Evolutionary conservation across 2,888 invertebrate species (phyloP), one percentile per base, ranked within the genome.

Genomic region (Taenaris catops): DNA sequence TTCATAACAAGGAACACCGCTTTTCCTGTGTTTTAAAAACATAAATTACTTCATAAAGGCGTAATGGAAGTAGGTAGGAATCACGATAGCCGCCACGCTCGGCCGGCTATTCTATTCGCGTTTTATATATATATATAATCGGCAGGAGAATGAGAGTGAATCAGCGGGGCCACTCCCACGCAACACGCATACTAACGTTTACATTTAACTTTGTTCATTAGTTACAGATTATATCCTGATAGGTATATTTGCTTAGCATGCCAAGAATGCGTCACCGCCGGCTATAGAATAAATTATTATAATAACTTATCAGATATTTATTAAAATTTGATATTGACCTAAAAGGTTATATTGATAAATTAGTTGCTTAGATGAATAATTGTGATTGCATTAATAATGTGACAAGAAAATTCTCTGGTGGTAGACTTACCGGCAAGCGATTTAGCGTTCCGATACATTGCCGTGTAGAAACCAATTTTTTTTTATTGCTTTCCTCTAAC

Each of bases 91-190:
- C 58, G 69, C 52, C 63, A 71, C 69, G 74, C 62, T 68, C 54
- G 62, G 64, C 57, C 63, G 63, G 58, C 51, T 51, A 48, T 23
- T 8, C 51, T 51, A 38, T 38, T 40, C 51, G 60, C 67, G 66
- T 63, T 68, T 67, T 69, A 68, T 61, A 67, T 69, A n/a, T n/a
- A n/a, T n/a, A n/a, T n/a, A 59, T 59, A 60, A 65, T 67, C 58
- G 70, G 58, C 55, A 45, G 50, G 60, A 70, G 70, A 67, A 71
- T 66, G 71, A 75, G 64, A 74, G 70, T 76, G 76, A 76, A 69
- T 73, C 72, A 71, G 54, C 38, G 11, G 24, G 34, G 38, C 40
- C 40, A 48, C 46, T 46, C 38, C 46, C 46, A 42, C 29, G 19
- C 35, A 23, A 17, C 25, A 11, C 23, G 21, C 21, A 28, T 28